Percentiles rank a stretch among this genome's conserved stretches.
Evolutionary conservation across 2,797 vertebrate genomes (phyloP).

Genomic region (Syngnathus acus): DNA sequence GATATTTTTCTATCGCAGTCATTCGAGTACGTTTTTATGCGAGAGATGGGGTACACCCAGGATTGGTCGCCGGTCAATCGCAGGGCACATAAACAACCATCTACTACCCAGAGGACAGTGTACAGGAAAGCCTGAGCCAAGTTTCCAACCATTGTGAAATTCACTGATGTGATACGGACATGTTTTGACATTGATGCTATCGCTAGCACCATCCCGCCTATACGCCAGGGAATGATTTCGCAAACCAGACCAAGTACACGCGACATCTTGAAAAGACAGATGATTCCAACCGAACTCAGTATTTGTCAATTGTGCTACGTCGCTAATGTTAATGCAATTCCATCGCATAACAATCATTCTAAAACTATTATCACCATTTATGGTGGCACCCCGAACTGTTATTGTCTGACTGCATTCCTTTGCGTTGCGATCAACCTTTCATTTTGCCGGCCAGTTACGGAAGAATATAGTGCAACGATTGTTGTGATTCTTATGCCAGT

Average conservation of each 20-base stretch:
- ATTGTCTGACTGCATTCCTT: constrained; percentile 5
- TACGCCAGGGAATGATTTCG: no score
- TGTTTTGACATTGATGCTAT: not conserved
- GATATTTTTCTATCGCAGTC: no score
- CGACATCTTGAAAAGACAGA: no score
- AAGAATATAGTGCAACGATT: not conserved
- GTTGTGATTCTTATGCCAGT: not conserved
- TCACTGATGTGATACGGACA: not conserved
- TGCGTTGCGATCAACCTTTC: not conserved
- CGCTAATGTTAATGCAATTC: not conserved
- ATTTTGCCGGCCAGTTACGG: not conserved
- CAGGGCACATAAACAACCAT: not conserved
- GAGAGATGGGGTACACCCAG: no score
- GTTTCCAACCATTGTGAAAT: not conserved
- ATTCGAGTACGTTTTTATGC: not conserved
- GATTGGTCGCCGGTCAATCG: no score
- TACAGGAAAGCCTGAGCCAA: not conserved
- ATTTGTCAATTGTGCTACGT: not conserved
- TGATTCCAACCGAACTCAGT: no score
- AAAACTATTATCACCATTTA: no score
- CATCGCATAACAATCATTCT: not conserved
- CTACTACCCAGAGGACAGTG: not conserved
- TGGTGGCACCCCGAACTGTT: constrained; percentile 1
- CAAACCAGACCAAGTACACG: not conserved
- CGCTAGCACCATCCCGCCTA: not conserved